These are phyloP conservation scores for Collichthys lucidus DNA, from an alignment of 2,113 vertebrate species.

Conservation along the genomic window DNA sequence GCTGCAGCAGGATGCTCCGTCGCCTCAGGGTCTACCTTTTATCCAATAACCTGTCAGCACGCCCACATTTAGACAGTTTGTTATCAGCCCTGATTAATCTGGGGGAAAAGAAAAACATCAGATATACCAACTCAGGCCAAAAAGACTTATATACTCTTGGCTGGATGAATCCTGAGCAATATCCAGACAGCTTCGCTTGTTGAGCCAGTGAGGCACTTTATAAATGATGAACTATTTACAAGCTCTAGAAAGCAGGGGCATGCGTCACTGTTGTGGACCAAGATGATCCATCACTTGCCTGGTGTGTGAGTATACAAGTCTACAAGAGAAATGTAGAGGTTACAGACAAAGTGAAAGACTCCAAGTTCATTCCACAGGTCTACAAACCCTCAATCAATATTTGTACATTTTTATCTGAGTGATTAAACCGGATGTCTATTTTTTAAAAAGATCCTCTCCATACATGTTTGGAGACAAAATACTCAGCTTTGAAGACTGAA, in stretches of 20 bases:
- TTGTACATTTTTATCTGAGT: neutral
- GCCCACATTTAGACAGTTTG: neutral
- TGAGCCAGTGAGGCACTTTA: slow-evolving; percentile 19
- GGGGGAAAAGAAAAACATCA: neutral
- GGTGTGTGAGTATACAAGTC: neutral
- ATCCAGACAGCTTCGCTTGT: neutral
- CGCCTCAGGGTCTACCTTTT: neutral
- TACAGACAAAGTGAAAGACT: neutral
- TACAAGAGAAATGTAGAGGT: neutral
- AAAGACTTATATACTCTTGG: slow-evolving; percentile 8
- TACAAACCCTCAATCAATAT: neutral
- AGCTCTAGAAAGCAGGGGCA: neutral
- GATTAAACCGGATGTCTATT: neutral
- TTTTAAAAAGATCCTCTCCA: neutral
- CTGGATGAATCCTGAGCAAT: slow-evolving; percentile 15
- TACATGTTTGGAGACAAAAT: neutral
- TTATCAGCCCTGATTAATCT: neutral
- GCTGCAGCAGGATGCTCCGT: slow-evolving; percentile 10
- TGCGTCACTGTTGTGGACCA: neutral
- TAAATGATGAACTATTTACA: slow-evolving; percentile 26
- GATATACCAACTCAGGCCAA: neutral
- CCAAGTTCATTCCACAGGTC: neutral
- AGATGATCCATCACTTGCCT: neutral
- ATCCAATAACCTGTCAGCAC: neutral
- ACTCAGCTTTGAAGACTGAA: neutral